These are phyloP conservation scores for Pagetopsis macropterus DNA, from an alignment of 2,797 vertebrate genomes.

Conservation along the genomic window DNA sequence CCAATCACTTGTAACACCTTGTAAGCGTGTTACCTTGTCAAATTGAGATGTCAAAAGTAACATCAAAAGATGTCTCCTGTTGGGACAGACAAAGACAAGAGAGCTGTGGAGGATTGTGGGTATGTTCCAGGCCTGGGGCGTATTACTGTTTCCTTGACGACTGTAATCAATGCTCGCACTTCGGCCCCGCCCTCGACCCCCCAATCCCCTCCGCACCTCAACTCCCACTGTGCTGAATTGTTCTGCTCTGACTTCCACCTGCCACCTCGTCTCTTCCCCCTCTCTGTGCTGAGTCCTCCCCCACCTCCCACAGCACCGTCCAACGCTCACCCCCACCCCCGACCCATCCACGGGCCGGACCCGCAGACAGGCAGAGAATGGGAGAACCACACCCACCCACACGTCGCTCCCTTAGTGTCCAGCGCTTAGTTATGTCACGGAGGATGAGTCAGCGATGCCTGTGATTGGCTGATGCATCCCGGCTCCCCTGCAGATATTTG, in stretches of 20 bases:
- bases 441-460: constrained; percentile 73
- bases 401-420: constrained; percentile 55
- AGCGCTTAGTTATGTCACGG: constrained; percentile 69
- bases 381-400: constrained; percentile 70
- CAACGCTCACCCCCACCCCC: constrained; percentile 12
- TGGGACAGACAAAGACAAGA: constrained; percentile 22
- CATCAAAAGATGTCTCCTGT: constrained; percentile 1
- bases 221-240: constrained; percentile 73
- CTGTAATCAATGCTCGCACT: constrained; percentile 45
- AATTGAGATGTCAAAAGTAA: constrained; percentile 6
- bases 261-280: constrained; percentile 47
- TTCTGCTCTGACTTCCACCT: constrained; percentile 78
- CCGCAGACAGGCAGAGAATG: constrained; percentile 66
- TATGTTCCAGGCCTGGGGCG: constrained; percentile 59
- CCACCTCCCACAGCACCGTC: background rate
- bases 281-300: constrained; percentile 47
- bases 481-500: constrained; percentile 57
- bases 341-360: constrained; percentile 56
- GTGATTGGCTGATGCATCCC: constrained; percentile 65
- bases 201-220: constrained; percentile 45
- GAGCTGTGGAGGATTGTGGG: constrained; percentile 50
- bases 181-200: constrained; percentile 50
- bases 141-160: constrained; percentile 69
- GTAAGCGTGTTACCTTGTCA: constrained; percentile 5
- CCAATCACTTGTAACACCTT: constrained; percentile 15